Conservation (phyloP, 2,888 invertebrate genomes). For the Nomada hirtipes region DNA sequence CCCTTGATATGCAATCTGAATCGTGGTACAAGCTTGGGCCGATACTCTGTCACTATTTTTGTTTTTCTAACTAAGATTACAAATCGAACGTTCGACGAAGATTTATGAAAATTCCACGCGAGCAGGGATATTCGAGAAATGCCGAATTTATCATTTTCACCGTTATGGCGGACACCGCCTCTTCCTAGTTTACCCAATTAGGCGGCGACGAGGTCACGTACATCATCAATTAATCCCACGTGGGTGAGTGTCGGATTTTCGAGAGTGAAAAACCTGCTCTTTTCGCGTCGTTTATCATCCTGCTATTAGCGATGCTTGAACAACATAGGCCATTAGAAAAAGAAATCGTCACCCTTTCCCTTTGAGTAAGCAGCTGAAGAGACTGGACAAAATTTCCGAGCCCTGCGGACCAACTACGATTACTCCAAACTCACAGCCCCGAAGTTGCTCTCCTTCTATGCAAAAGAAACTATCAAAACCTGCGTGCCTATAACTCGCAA, state of each 20-base stretch:
- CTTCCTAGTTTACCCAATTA: conserved; percentile 51
- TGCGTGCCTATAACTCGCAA: too few relatives aligned
- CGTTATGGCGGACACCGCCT: conserved; percentile 2
- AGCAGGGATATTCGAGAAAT: conserved; percentile 4
- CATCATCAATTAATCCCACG: conserved; percentile 59
- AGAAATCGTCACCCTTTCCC: background rate
- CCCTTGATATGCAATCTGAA: background rate
- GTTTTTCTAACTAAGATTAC: background rate
- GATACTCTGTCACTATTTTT: background rate
- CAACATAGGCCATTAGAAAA: conserved; percentile 8
- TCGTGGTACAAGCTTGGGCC: background rate
- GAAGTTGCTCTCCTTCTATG: too few relatives aligned
- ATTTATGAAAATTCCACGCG: background rate
- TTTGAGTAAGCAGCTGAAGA: background rate
- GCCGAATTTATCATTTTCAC: conserved; percentile 31
- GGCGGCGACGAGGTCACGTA: conserved; percentile 47
- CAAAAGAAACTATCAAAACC: too few relatives aligned
- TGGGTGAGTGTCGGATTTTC: conserved; percentile 35
- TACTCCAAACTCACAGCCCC: background rate
- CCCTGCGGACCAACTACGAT: background rate
- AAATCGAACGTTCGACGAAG: background rate
- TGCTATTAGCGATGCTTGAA: conserved; percentile 25
- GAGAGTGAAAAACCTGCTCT: conserved; percentile 21
- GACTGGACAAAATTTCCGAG: too few relatives aligned
- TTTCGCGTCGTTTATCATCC: conserved; percentile 50